Percentiles rank a stretch among this genome's conserved stretches.
Evolutionary conservation across 2,797 vertebrate genomes (phyloP).

Genomic region (Malurus splendens): DNA sequence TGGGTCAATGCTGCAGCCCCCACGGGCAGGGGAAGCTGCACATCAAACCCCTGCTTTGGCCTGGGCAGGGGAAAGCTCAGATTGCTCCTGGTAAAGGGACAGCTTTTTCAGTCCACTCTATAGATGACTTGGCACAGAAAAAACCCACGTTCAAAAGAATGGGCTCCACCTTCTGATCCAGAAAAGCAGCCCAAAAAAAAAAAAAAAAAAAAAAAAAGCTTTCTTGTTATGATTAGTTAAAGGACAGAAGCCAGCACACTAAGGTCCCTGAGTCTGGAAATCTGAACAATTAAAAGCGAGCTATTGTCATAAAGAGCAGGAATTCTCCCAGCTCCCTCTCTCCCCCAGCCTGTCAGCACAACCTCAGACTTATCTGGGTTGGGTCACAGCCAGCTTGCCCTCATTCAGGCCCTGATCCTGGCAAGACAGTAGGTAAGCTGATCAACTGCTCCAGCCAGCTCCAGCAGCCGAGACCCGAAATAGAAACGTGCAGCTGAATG

Average conservation of each 20-base stretch:
- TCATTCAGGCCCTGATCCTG: conserved; percentile 33
- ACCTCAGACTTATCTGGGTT: neutral
- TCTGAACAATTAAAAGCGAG: neutral
- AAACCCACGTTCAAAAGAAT: neutral
- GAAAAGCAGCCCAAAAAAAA: neutral
- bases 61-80: neutral
- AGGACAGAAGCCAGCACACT: neutral
- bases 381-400: conserved; percentile 41
- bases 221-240: neutral
- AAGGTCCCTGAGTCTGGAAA: neutral
- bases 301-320: neutral
- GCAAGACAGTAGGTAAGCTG: conserved; percentile 17
- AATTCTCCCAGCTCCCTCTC: neutral
- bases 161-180: neutral
- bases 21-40: neutral
- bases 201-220: neutral
- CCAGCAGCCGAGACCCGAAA: neutral
- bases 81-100: neutral
- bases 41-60: neutral
- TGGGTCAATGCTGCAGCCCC: neutral
- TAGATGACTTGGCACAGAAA: neutral
- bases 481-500: neutral
- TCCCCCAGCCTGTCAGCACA: neutral
- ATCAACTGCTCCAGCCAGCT: conserved; percentile 8
- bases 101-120: neutral